Evolutionary conservation across 2,113 vertebrate species (phyloP).

Genomic region (Colossoma macropomum): DNA sequence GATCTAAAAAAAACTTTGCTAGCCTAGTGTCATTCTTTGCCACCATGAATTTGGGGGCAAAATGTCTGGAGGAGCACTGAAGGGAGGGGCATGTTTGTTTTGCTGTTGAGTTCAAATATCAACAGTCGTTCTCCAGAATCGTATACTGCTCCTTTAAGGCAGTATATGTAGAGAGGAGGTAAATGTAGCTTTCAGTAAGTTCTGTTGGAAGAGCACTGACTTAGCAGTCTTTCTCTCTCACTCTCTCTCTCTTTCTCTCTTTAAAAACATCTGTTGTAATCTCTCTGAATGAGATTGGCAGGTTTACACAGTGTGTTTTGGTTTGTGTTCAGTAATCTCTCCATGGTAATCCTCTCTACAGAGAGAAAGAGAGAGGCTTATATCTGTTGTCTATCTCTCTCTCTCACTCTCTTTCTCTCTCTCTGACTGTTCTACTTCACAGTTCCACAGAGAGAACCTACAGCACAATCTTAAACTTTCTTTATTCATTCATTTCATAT

Average conservation of each 20-base stretch:
- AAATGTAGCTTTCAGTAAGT: too few species aligned
- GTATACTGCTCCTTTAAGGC: too few species aligned
- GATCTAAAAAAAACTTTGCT: too few species aligned
- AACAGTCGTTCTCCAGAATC: too few species aligned
- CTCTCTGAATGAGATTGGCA: slow-evolving; percentile 20
- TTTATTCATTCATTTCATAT: slow-evolving; percentile 9
- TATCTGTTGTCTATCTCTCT: too few species aligned
- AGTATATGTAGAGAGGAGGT: too few species aligned
- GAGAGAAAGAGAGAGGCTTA: neutral
- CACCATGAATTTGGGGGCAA: too few species aligned
- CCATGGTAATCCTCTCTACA: neutral
- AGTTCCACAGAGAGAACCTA: neutral
- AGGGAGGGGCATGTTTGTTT: too few species aligned
- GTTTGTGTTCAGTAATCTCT: slow-evolving; percentile 23
- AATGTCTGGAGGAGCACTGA: too few species aligned
- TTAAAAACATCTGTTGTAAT: neutral
- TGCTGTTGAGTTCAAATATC: too few species aligned
- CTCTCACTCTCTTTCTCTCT: neutral
- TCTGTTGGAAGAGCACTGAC: too few species aligned
- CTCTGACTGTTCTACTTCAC: neutral
- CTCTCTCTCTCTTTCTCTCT: neutral
- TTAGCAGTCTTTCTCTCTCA: neutral
- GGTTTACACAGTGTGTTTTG: slow-evolving; percentile 18
- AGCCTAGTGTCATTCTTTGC: too few species aligned
- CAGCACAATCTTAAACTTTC: neutral